Evolutionary conservation across 2,888 invertebrate genomes (phyloP), one percentile per base, ranked within the genome.

Genomic region (Nymphalis polychloros): DNA sequence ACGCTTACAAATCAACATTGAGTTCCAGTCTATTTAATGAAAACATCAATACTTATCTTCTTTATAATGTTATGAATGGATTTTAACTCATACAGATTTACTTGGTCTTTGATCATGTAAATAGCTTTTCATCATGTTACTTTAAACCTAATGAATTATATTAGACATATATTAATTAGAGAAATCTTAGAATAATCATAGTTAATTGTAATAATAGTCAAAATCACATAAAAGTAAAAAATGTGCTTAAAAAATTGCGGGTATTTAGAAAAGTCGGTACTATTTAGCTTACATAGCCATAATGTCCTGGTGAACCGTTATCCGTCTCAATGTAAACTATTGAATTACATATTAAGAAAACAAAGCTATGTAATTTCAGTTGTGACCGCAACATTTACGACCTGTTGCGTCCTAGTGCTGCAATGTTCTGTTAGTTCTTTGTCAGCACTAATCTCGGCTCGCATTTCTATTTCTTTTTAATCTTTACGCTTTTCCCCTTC

Each of bases 361-460:
- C 86, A 87, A 85, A 81, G 83, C 79, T 80, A 82, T 87, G 86
- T 86, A 86, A 89, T 88, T 86, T 84, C 84, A 88, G 83, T 77
- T 77, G 77, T 71, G 75, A 88, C 87, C 88, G 77, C 88, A 88
- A 82, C 80, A 80, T 85, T 85, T 81, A 85, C 85, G 82, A 86
- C 83, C 83, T 87, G 85, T 82, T 84, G 83, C 81, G 77, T 75
- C 72, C 75, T 75, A 78, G 80, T 76, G 75, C 75, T 78, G 76
- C 74, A 71, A 64, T 41, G 35, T 23, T 63, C 57, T 57, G 67
- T 50, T 69, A 60, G 62, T 62, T 68, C 72, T 68, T 76, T 75
- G 74, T 74, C 68, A 69, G 55, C 57, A 60, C 57, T 53, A 47
- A 52, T 68, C 63, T 60, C 31, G 67, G 66, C 65, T 70, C 61